These are phyloP conservation scores for Mallotus villosus DNA, from an alignment of 2,797 vertebrate species.

Conservation along the genomic window DNA sequence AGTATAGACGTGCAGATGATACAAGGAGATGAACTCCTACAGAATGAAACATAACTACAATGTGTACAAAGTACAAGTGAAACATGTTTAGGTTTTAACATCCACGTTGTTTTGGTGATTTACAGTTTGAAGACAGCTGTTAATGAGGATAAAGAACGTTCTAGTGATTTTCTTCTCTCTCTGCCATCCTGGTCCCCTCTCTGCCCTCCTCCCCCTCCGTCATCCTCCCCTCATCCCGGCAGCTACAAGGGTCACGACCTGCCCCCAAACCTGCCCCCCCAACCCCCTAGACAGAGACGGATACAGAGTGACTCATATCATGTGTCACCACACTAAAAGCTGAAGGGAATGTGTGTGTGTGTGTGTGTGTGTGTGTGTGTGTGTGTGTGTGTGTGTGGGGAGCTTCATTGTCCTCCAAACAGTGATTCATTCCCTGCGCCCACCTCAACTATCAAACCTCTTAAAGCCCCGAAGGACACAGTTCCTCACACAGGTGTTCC, in stretches of 20 bases:
- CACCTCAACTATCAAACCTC: background rate
- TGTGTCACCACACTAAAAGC: slow-evolving; percentile 32
- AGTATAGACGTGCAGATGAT: background rate
- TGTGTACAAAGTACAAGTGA: background rate
- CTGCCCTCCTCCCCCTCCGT: slow-evolving; percentile 43
- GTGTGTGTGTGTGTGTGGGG: too few species aligned
- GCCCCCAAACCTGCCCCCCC: slow-evolving; percentile 28
- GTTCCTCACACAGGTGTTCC: slow-evolving; percentile 39
- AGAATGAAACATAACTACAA: background rate
- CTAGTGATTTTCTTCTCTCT: slow-evolving; percentile 46
- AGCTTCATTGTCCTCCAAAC: background rate
- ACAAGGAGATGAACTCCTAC: background rate
- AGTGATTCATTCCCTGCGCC: background rate
- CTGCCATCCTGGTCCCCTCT: slow-evolving; percentile 40
- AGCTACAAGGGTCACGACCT: slow-evolving; percentile 28
- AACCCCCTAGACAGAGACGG: slow-evolving; percentile 24
- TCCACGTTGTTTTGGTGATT: slow-evolving; percentile 41
- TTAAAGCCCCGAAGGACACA: slow-evolving; percentile 22
- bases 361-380: too few species aligned
- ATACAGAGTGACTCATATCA: slow-evolving; percentile 36
- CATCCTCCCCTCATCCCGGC: slow-evolving; percentile 42
- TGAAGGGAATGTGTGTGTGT: background rate
- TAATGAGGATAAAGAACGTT: slow-evolving; percentile 17
- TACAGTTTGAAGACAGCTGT: background rate
- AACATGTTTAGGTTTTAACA: slow-evolving; percentile 21